A percentile compares a stretch with the other conserved stretches of the same genome.
These are phyloP conservation scores for Morone saxatilis DNA, from an alignment of 2,113 vertebrate genomes.

Conservation along the genomic window DNA sequence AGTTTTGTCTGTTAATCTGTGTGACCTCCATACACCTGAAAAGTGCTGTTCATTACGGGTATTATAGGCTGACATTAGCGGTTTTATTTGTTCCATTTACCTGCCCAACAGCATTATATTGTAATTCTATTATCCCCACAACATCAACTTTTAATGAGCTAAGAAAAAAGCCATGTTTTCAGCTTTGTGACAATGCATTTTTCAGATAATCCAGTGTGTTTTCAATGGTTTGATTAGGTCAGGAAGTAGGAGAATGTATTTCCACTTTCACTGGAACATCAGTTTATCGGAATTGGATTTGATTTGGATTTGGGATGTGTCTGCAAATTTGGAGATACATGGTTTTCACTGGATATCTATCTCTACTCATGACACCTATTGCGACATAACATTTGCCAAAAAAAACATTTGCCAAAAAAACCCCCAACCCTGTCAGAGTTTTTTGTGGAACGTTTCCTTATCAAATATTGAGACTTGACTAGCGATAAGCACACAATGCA, in stretches of 20 bases:
- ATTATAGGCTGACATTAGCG: not conserved
- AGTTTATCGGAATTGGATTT: not conserved
- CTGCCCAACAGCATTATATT: not conserved
- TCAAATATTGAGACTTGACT: not conserved
- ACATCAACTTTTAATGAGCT: not conserved
- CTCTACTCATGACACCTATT: not conserved
- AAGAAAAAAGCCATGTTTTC: not conserved
- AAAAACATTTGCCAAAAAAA: not conserved
- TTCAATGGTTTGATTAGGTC: too few relatives aligned
- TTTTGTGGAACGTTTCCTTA: too few relatives aligned
- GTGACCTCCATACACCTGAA: not conserved
- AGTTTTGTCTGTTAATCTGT: constrained; percentile 4
- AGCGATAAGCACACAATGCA: not conserved
- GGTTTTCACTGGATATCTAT: not conserved
- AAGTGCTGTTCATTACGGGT: not conserved
- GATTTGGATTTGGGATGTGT: not conserved
- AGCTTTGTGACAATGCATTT: not conserved
- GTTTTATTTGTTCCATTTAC: not conserved
- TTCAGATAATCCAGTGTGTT: too few relatives aligned
- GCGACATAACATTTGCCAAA: not conserved
- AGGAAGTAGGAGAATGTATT: not conserved
- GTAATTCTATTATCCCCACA: not conserved
- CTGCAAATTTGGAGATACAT: not conserved
- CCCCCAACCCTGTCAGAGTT: too few relatives aligned
- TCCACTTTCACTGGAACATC: not conserved